Conservation (phyloP, 2,113 vertebrate species). For the Cryptoleucopteryx plumbea region DNA sequence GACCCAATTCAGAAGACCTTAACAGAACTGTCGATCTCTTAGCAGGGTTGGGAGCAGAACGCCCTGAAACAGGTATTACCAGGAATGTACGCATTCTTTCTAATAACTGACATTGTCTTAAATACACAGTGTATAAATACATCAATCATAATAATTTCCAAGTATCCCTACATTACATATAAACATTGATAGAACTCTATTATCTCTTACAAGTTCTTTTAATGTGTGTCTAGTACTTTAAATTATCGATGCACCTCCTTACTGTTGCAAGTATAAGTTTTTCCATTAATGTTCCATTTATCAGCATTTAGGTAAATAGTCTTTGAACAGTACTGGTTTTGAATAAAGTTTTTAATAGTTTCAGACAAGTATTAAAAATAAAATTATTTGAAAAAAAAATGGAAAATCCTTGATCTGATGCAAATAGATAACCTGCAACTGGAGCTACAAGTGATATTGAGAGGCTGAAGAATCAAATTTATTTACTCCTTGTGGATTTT, state of each 20-base stretch:
- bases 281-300: background rate
- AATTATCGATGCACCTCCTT: background rate
- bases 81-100: background rate
- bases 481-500: background rate
- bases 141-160: background rate
- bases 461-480: background rate
- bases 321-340: background rate
- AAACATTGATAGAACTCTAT: background rate
- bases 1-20: conserved; percentile 92
- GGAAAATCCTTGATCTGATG: background rate
- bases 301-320: background rate
- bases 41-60: conserved; percentile 91
- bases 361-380: background rate
- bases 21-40: conserved; percentile 93
- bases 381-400: background rate
- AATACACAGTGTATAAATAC: background rate
- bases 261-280: background rate
- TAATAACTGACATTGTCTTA: background rate
- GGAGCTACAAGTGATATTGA: background rate
- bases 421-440: background rate
- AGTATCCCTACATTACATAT: background rate
- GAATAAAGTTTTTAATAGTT: background rate
- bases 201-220: background rate
- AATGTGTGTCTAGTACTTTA: background rate
- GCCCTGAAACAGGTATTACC: conserved; percentile 87